Base-by-base conservation (phyloP, 2,113 vertebrate genomes). In the Vireo altiloquus region DNA sequence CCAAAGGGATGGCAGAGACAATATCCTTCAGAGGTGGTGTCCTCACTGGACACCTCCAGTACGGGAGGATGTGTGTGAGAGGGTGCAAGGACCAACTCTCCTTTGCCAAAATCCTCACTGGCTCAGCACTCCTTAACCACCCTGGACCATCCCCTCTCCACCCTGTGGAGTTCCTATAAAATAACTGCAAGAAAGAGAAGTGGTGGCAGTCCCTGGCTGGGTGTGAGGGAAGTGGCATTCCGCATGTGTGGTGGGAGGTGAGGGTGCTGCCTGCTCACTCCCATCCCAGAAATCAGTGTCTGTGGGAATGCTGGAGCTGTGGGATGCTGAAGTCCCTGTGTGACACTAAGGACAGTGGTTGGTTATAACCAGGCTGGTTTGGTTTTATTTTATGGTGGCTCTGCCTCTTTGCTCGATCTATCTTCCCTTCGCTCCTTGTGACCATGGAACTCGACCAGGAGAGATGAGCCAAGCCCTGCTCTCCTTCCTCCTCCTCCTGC, bases 211-310 rank as follows among this genome's bases (percentile, higher is more conserved):
- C 25, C 56, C 20, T 42, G 28, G n/a, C 10, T 56, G 71, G 37
- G 9, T 19, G 40, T 33, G 37, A 47, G 28, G 50, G 50, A 44
- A 24, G 30, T 6, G 33, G 4, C 33, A 3, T 16, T 68, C 15
- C 0, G 0, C n/a, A 11, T 27, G 1, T 0, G 7, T 40, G 25
- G 49, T 50, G 39, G 25, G 53, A 37, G 42, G 5, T 56, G 54
- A 20, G 37, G 68, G 6, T 75, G 83, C 65, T 89, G 27, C 52
- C 50, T 75, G 60, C 31, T 79, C 16, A 1, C 7, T 31, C 25
- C 10, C 4, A 31, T 35, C 61, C 37, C 1, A 31, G 20, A 27
- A 20, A 18, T 52, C 39, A 2, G 0, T 8, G 2, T 40, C 25
- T 8, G 0, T 9, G 10, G 65, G 40, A 74, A 49, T 10, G 5